phyloP scores from a whole-genome alignment of 2,888 invertebrate species.

The Macropis europaea region DNA sequence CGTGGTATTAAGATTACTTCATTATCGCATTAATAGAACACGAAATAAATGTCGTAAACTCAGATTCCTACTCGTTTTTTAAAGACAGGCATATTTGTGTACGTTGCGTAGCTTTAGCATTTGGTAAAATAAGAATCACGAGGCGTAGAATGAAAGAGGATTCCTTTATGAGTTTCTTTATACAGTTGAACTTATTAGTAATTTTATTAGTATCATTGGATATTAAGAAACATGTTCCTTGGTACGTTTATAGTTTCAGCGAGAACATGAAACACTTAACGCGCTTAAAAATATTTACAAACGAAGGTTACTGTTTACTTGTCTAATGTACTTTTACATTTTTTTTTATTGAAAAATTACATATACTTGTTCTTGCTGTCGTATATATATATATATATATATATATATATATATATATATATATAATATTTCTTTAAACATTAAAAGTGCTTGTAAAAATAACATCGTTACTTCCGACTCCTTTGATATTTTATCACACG shows the following conservation, averaged over 20 bases:
- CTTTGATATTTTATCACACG: constrained; percentile 38
- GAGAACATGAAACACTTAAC: constrained; percentile 18
- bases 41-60: constrained; percentile 31
- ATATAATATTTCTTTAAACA: constrained; percentile 35
- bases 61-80: constrained; percentile 4
- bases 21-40: constrained; percentile 64
- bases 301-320: constrained; percentile 18
- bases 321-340: constrained; percentile 31
- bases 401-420: constrained; percentile 12
- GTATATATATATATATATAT: constrained; percentile 9
- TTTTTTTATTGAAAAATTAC: constrained; percentile 48
- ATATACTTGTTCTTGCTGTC: constrained; percentile 30
- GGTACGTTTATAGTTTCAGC: constrained; percentile 17
- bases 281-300: constrained; percentile 38
- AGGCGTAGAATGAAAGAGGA: constrained; percentile 12
- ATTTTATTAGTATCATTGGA: constrained; percentile 11
- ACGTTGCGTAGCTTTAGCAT: not conserved
- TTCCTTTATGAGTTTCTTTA: constrained; percentile 22
- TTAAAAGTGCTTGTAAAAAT: constrained; percentile 56
- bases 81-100: constrained; percentile 7
- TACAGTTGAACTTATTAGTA: constrained; percentile 41
- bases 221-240: constrained; percentile 33
- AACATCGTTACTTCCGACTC: constrained; percentile 39
- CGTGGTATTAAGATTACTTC: constrained; percentile 61
- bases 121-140: constrained; percentile 3